Conservation (phyloP, 1,140 invertebrate species). For the Zaprionus kolodkinae region DNA sequence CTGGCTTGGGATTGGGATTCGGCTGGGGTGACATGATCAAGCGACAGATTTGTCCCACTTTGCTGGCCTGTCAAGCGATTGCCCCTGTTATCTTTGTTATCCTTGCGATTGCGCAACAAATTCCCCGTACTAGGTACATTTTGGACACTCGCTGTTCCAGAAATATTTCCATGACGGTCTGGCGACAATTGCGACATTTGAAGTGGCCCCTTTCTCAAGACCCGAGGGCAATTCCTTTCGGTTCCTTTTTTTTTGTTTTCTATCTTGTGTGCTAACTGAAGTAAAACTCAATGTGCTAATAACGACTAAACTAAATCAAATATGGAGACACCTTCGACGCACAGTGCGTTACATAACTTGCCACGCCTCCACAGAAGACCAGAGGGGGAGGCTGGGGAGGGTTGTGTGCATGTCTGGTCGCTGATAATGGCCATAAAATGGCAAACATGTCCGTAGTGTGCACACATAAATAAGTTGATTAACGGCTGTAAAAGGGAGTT, state of each 20-base stretch:
- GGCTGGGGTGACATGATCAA: not conserved
- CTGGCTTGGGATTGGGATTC: not conserved
- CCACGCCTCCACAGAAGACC: not conserved
- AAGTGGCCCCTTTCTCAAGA: constrained; percentile 1
- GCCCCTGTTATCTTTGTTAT: constrained; percentile 5
- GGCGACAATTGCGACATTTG: constrained; percentile 28
- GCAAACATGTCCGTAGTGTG: constrained; percentile 23
- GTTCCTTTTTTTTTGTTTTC: not conserved
- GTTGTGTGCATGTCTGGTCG: constrained; percentile 31
- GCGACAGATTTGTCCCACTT: not conserved
- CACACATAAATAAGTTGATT: constrained; percentile 57
- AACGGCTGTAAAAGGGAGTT: constrained; percentile 13
- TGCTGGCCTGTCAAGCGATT: not conserved
- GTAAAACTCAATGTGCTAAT: constrained; percentile 49
- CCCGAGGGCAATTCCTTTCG: constrained; percentile 7
- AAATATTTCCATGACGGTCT: not conserved
- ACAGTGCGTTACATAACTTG: constrained; percentile 30
- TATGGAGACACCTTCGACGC: not conserved
- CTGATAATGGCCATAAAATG: constrained; percentile 52
- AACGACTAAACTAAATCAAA: constrained; percentile 18
- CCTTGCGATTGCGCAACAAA: constrained; percentile 58
- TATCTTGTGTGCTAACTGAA: constrained; percentile 31
- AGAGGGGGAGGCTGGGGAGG: not conserved
- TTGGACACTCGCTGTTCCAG: constrained; percentile 13
- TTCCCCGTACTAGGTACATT: not conserved